Evolutionary conservation across 2,888 invertebrate species (phyloP).

Genomic region (Aporophyla nigra): DNA sequence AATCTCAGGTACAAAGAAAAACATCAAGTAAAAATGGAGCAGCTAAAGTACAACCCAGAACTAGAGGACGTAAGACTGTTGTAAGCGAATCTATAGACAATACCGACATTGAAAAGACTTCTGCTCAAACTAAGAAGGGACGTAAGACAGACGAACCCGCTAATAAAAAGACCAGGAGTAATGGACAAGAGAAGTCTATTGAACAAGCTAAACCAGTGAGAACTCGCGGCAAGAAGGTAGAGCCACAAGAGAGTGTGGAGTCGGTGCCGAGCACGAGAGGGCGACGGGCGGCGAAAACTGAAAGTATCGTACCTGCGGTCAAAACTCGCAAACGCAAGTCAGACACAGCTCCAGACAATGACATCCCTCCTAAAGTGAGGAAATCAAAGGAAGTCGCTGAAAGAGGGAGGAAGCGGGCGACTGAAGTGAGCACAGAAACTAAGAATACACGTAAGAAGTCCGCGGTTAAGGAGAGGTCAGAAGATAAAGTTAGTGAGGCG

Average conservation of each 20-base stretch:
- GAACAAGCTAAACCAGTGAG: conserved; percentile 50
- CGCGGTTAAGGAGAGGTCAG: conserved; percentile 19
- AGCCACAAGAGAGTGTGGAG: conserved; percentile 59
- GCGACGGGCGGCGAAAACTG: conserved; percentile 45
- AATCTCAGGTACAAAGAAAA: conserved; percentile 57
- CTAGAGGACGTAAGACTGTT: conserved; percentile 55
- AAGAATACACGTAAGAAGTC: conserved; percentile 36
- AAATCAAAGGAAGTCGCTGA: conserved; percentile 43
- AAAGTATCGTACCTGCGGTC: conserved; percentile 31
- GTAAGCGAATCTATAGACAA: conserved; percentile 17
- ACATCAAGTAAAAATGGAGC: conserved; percentile 15
- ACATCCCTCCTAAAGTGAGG: conserved; percentile 64
- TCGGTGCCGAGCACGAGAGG: conserved; percentile 50
- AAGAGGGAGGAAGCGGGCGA: conserved; percentile 16
- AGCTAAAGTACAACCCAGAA: conserved; percentile 46
- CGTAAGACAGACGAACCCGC: conserved; percentile 48
- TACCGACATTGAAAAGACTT: conserved; percentile 27
- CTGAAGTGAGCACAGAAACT: conserved; percentile 22
- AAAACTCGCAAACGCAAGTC: conserved; percentile 69
- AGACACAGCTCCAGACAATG: conserved; percentile 45
- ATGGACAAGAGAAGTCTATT: conserved; percentile 45
- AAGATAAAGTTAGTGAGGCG: conserved; percentile 9
- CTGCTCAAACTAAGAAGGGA: conserved; percentile 56
- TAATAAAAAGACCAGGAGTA: conserved; percentile 45
- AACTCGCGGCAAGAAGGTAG: conserved; percentile 64